phyloP scores from a whole-genome alignment of 2,113 vertebrate genomes.

The Notothenia rossii region DNA sequence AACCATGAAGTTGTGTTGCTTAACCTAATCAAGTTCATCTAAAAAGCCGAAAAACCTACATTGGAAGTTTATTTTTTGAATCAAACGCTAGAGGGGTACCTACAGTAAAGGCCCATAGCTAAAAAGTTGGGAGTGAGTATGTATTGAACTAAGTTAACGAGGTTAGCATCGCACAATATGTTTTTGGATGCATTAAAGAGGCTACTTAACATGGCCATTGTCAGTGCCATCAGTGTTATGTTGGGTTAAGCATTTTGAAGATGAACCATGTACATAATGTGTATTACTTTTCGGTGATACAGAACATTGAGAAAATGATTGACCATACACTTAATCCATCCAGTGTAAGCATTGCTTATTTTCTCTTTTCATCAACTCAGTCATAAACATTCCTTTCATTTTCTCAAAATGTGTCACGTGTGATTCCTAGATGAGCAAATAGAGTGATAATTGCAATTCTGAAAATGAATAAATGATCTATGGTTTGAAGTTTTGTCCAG shows the following conservation, averaged over 20 bases:
- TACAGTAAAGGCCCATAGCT: no score
- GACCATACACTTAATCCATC: conserved; percentile 44
- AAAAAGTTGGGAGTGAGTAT: no score
- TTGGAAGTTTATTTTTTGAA: no score
- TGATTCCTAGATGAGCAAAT: background rate
- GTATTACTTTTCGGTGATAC: conserved; percentile 8
- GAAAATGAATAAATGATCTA: conserved; percentile 39
- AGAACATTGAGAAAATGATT: conserved; percentile 15
- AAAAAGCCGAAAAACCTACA: no score
- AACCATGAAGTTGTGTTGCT: no score
- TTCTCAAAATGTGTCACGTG: background rate
- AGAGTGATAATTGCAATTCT: conserved; percentile 32
- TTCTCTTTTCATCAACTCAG: conserved; percentile 48
- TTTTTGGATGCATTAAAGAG: conserved; percentile 1
- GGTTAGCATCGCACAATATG: background rate
- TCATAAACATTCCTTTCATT: conserved; percentile 20
- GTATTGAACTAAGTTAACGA: no score
- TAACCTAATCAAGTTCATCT: no score
- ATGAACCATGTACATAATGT: conserved; percentile 63
- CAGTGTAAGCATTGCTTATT: conserved; percentile 46
- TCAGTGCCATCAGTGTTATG: conserved; percentile 41
- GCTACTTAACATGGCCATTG: background rate
- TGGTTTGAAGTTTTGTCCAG: conserved; percentile 76
- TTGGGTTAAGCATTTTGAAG: conserved; percentile 16
- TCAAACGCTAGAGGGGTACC: no score